Evolutionary conservation across 2,888 invertebrate species (phyloP), one percentile per base, ranked within the genome.

Genomic region (Callimorpha dominula): DNA sequence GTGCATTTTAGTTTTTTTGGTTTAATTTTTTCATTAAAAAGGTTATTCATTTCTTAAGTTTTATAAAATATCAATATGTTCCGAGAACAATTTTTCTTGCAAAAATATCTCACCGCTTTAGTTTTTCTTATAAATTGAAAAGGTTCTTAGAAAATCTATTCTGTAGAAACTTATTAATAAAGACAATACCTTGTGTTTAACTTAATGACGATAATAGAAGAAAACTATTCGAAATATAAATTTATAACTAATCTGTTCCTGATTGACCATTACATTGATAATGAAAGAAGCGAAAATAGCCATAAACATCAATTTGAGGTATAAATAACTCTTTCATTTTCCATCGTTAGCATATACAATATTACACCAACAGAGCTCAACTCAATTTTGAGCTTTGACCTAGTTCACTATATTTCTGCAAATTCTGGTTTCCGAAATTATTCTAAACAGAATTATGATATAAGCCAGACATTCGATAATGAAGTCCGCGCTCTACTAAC

Each of bases 391-490:
- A 63, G 50, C 6, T 50, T 40, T 65, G 50, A 70, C 62, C 72
- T 49, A 72, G 31, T 76, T n/a, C 5, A 42, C 78, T 80, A 71
- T 60, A 73, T 76, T 71, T 43, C 50, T 40, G 52, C 67, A 73
- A n/a, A n/a, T n/a, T n/a, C n/a, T n/a, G 57, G 65, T 68, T 76
- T 70, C 72, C 68, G 76, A 80, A 81, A 81, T 76, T 49, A 54
- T 31, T 75, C 17, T 71, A 74, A 78, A 80, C 74, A 81, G 77
- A 71, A 73, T 64, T 81, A 79, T 83, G 84, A 87, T 68, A 78
- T 63, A 81, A 82, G 70, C 82, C 86, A 84, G 82, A 85, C 76
- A 71, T 71, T 63, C 73, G 70, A 74, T 73, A 70, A 76, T 73
- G 72, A 71, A 62, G 66, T 74, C 74, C 62, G 76, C 64, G 81